Evolutionary conservation across 2,797 vertebrate genomes (phyloP), one percentile per base, ranked within the genome.

Genomic region (Pelobates cultripes): DNA sequence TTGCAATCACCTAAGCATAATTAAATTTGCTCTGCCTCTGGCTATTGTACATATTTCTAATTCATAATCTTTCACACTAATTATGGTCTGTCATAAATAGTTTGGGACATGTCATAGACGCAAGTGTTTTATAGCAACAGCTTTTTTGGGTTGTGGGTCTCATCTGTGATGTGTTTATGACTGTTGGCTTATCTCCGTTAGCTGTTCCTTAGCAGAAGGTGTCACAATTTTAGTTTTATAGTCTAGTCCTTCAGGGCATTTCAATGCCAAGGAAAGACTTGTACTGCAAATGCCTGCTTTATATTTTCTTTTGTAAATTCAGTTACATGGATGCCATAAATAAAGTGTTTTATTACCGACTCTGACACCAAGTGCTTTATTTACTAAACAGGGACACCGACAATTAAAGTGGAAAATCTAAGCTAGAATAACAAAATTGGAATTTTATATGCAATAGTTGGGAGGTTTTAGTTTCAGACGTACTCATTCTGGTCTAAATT

Each of bases 21-120:
- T 83, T 83, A 83, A 78, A 83, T 83, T 78, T 83, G 75, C 76
- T 63, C 63, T 78, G 66, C 81, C 81, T 78, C 47, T 14, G 66
- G 81, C 81, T 83, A 78, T 83, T 83, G 81, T 83, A 74, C 81
- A 78, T 78, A 70, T 78, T 78, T 78, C 81, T 78, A 83, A 78
- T 78, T 83, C 81, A 47, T 75, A 83, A 83, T 78, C 76, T 78
- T 83, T 78, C 81, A 74, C 70, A 70, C 76, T 74, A 78, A 83
- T 83, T 83, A 83, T 78, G 64, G 64, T 4, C 81, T 75, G 76
- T 70, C 81, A 83, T 83, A 78, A 82, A 83, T 78, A 57, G 63
- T 73, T 69, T 76, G 73, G 73, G 73, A 61, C 40, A 9, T 76
- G 66, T 28, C 4, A 9, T 51, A 13, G 51, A 73, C 17, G 45